These are phyloP conservation scores for Pygoscelis antarcticus DNA, from an alignment of 2,113 vertebrate species.

Conservation along the genomic window DNA sequence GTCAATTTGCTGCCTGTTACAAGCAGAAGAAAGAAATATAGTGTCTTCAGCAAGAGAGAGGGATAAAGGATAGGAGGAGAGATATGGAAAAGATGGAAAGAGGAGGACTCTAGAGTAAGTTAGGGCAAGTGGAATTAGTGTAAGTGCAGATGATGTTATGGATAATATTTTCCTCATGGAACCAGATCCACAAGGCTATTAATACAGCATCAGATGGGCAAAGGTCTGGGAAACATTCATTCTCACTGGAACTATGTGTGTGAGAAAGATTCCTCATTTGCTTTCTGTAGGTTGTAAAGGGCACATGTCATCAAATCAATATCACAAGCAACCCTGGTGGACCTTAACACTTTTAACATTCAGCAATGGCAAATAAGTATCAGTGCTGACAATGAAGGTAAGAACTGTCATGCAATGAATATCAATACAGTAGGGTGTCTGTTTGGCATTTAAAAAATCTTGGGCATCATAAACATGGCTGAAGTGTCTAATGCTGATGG, in stretches of 20 bases:
- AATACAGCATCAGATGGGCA: background rate
- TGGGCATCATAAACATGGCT: background rate
- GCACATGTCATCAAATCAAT: background rate
- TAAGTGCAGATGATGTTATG: background rate
- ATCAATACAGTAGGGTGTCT: background rate
- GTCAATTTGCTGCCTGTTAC: background rate
- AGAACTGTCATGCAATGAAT: background rate
- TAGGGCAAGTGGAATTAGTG: background rate
- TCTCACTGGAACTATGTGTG: background rate
- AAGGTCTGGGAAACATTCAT: background rate
- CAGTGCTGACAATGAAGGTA: background rate
- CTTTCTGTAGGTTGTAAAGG: background rate
- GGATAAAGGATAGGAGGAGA: background rate
- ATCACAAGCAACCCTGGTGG: background rate
- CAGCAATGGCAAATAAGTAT: background rate
- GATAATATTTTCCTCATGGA: background rate
- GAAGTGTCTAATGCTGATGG: background rate
- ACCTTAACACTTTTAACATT: background rate
- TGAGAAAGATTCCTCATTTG: background rate
- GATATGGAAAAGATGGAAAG: background rate
- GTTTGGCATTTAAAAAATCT: background rate
- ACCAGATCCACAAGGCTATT: background rate
- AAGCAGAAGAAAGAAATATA: background rate
- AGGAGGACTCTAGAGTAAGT: background rate
- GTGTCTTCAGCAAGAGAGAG: background rate